These are phyloP conservation scores for Acleris cristana DNA, from an alignment of 2,888 invertebrate genomes.

Conservation along the genomic window DNA sequence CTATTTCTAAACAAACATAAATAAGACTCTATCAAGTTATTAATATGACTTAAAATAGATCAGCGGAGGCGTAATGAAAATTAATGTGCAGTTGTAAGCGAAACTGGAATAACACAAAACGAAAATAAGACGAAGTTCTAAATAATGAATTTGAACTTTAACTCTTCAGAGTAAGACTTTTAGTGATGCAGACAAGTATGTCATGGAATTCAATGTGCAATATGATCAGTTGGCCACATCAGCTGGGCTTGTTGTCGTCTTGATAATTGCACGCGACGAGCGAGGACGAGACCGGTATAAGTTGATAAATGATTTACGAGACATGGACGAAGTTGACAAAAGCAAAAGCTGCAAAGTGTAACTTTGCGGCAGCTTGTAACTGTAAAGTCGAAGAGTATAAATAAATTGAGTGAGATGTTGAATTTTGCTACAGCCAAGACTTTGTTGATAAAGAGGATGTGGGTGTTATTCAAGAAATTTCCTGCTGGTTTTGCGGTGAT, in stretches of 20 bases:
- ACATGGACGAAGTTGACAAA: slow-evolving; percentile 22
- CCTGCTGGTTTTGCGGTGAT: slow-evolving; percentile 41
- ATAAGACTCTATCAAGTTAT: slow-evolving; percentile 54
- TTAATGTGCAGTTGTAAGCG: slow-evolving; percentile 54
- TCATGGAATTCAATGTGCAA: slow-evolving; percentile 16
- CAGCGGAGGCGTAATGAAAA: slow-evolving; percentile 56
- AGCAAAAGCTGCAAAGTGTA: too few relatives aligned
- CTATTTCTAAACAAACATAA: slow-evolving; percentile 56
- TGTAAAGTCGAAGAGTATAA: too few relatives aligned
- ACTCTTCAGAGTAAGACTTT: background rate
- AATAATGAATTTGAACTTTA: slow-evolving; percentile 12
- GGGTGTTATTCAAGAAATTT: slow-evolving; percentile 40
- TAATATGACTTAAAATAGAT: slow-evolving; percentile 63
- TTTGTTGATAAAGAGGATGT: slow-evolving; percentile 30
- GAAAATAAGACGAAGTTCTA: slow-evolving; percentile 8
- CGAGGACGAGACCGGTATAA: slow-evolving; percentile 4
- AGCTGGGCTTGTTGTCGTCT: slow-evolving; percentile 12
- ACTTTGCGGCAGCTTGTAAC: too few relatives aligned
- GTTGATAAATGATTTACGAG: background rate
- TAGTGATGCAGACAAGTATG: background rate
- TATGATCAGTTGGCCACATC: slow-evolving; percentile 25
- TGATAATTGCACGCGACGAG: slow-evolving; percentile 10
- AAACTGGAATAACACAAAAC: slow-evolving; percentile 45
- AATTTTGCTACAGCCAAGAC: slow-evolving; percentile 12
- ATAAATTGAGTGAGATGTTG: background rate